phyloP scores from a whole-genome alignment of 2,113 vertebrate species.

The Chlamydotis undulata region DNA sequence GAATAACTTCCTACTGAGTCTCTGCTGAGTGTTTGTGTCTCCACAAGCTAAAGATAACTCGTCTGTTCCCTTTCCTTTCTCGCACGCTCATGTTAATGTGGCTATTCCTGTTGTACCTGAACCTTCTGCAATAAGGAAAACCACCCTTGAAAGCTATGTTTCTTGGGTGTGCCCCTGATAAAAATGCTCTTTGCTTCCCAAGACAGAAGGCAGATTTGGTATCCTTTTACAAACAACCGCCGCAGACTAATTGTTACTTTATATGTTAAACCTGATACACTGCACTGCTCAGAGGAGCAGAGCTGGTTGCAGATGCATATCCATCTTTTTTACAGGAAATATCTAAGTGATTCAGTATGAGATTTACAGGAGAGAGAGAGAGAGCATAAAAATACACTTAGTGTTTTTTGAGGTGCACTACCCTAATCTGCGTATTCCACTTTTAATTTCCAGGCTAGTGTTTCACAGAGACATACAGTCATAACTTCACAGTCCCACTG shows the following conservation, averaged over 20 bases:
- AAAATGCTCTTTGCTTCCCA: constrained; percentile 21
- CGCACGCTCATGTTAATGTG: background rate
- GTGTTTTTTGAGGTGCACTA: background rate
- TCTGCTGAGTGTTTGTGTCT: background rate
- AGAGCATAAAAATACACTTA: background rate
- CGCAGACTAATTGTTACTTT: constrained; percentile 8
- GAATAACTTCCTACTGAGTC: background rate
- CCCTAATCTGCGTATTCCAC: background rate
- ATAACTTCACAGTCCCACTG: background rate
- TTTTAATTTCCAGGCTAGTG: background rate
- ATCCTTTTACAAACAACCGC: background rate
- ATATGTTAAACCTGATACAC: background rate
- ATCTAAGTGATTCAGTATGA: background rate
- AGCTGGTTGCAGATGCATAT: background rate
- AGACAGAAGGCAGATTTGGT: background rate
- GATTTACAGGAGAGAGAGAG: background rate
- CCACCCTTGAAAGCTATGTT: background rate
- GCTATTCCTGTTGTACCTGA: constrained; percentile 34
- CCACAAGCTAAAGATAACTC: background rate
- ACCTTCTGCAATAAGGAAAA: background rate
- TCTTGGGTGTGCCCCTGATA: constrained; percentile 34
- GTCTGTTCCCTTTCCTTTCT: background rate
- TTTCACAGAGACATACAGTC: background rate
- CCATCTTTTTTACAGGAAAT: background rate
- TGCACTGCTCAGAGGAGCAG: background rate